These are phyloP conservation scores for Euwallacea similis DNA, from an alignment of 1,140 invertebrate species.

Conservation along the genomic window DNA sequence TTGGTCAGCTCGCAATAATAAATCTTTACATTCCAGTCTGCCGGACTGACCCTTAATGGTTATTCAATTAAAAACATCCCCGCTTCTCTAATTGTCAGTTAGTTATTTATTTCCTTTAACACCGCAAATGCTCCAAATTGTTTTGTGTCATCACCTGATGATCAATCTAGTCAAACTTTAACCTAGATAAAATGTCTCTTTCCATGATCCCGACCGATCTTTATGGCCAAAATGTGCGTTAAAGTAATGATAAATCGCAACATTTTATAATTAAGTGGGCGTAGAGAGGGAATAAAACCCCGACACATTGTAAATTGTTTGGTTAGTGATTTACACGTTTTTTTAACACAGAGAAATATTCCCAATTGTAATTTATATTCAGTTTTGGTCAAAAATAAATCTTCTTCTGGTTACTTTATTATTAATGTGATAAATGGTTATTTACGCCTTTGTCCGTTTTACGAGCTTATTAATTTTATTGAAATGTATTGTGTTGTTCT, in stretches of 20 bases:
- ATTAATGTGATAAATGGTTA: background rate
- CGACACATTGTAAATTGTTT: background rate
- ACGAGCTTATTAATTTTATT: too few relatives aligned
- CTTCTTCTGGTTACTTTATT: background rate
- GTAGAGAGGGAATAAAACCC: background rate
- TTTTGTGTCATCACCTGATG: background rate
- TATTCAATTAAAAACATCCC: slow-evolving; percentile 41
- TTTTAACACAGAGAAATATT: background rate
- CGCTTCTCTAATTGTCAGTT: slow-evolving; percentile 32
- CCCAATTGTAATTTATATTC: background rate
- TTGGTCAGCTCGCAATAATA: slow-evolving; percentile 50
- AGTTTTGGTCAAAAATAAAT: slow-evolving; percentile 1
- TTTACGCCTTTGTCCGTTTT: background rate
- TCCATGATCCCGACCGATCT: too few relatives aligned
- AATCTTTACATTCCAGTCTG: slow-evolving; percentile 46
- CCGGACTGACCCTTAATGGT: slow-evolving; percentile 36
- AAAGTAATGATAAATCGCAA: too few relatives aligned
- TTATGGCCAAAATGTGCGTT: too few relatives aligned
- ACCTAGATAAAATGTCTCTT: too few relatives aligned
- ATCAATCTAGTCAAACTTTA: too few relatives aligned
- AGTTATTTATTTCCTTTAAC: slow-evolving; percentile 34
- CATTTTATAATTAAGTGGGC: too few relatives aligned
- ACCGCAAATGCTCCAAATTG: slow-evolving; percentile 8
- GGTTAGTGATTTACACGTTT: slow-evolving; percentile 1
- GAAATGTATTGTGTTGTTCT: too few relatives aligned